Percentiles rank a stretch among this genome's conserved stretches.
phyloP scores from a whole-genome alignment of 2,797 vertebrate genomes.

The Graptemys geographica region DNA sequence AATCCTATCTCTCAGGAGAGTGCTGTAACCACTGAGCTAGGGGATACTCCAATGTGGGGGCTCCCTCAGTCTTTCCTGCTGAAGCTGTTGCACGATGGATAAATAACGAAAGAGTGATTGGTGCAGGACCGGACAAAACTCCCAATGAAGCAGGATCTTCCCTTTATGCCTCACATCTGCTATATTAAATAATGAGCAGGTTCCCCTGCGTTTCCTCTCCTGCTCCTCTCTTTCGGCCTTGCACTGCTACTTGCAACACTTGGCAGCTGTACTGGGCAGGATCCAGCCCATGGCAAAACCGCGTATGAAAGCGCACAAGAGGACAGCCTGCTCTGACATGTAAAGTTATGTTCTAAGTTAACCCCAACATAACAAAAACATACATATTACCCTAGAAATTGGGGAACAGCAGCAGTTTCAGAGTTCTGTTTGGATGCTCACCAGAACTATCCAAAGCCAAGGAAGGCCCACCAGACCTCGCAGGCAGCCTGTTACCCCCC shows the following conservation, averaged over 20 bases:
- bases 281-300: neutral
- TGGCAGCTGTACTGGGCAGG: neutral
- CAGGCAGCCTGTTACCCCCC: neutral
- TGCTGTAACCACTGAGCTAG: neutral
- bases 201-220: neutral
- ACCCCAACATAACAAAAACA: neutral
- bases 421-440: neutral
- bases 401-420: neutral
- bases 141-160: neutral
- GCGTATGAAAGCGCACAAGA: accelerated
- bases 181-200: neutral
- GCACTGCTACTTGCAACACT: neutral
- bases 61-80: no score
- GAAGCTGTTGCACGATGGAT: no score
- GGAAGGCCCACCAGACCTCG: neutral
- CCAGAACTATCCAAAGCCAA: neutral
- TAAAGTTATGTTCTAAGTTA: neutral
- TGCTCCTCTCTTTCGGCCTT: constrained; percentile 8
- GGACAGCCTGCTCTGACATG: neutral
- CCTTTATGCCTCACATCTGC: neutral
- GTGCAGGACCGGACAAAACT: no score
- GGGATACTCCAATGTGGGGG: no score
- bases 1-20: no score
- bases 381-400: neutral
- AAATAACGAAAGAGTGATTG: no score